phyloP scores from a whole-genome alignment of 2,113 vertebrate genomes.

The Chunga burmeisteri region DNA sequence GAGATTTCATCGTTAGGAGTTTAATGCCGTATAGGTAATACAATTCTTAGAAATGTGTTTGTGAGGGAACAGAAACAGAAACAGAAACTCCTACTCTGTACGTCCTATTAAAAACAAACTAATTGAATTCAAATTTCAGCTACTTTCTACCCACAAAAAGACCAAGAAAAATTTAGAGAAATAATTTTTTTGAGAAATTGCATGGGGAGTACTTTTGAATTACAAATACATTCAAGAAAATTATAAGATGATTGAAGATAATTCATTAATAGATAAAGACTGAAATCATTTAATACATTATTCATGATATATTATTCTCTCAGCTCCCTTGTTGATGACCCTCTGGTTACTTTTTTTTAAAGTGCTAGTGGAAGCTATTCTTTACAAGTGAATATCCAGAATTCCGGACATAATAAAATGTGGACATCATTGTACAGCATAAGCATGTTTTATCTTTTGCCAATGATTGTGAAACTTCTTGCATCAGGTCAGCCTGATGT shows the following conservation, averaged over 20 bases:
- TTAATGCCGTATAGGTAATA: not conserved
- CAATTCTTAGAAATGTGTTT: not conserved
- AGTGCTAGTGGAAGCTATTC: conserved; percentile 22
- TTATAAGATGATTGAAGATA: conserved; percentile 64
- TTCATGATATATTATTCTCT: conserved; percentile 56
- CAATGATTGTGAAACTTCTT: not conserved
- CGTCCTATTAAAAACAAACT: not conserved
- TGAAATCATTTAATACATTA: conserved; percentile 61
- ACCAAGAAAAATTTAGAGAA: conserved; percentile 34
- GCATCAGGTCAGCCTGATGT: not conserved
- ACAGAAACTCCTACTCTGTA: not conserved
- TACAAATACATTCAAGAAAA: conserved; percentile 59
- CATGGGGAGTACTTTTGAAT: conserved; percentile 56
- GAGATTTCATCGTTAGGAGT: not conserved
- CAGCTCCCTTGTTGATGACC: conserved; percentile 59
- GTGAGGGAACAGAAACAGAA: not conserved
- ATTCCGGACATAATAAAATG: not conserved
- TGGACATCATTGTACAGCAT: not conserved
- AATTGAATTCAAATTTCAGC: conserved; percentile 28
- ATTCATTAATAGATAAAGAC: conserved; percentile 65
- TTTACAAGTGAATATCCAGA: not conserved
- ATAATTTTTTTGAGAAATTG: conserved; percentile 54
- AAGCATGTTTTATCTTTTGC: not conserved
- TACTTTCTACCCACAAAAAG: conserved; percentile 3
- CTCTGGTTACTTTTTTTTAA: conserved; percentile 20